A percentile compares a stretch with the other conserved stretches of the same genome.
Conservation (phyloP, 2,113 vertebrate species). For the Monopterus albus region DNA sequence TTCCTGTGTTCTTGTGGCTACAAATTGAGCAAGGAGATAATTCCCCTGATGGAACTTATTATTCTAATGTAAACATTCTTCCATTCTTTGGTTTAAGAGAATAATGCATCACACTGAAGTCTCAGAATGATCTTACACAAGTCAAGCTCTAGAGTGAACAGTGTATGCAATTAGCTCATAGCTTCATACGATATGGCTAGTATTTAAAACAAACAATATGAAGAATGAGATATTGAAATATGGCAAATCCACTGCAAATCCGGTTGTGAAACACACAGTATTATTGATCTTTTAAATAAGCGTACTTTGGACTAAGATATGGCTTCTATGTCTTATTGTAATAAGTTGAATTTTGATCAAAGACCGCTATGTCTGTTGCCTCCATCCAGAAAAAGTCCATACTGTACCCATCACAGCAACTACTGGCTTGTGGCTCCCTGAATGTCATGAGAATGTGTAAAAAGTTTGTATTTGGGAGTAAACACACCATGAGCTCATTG, state of each 20-base stretch:
- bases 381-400: constrained; percentile 43
- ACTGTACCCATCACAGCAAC: constrained; percentile 51
- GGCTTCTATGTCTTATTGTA: constrained; percentile 48
- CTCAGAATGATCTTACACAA: background rate
- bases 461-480: constrained; percentile 15
- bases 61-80: constrained; percentile 42
- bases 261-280: constrained; percentile 22
- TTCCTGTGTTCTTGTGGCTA: constrained; percentile 54
- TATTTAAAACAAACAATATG: constrained; percentile 11
- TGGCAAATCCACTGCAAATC: constrained; percentile 6
- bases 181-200: too few relatives aligned
- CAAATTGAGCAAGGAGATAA: constrained; percentile 16
- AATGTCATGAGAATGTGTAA: constrained; percentile 41
- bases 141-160: constrained; percentile 29
- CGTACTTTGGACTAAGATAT: constrained; percentile 31
- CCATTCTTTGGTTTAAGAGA: constrained; percentile 57
- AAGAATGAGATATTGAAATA: constrained; percentile 7
- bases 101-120: background rate
- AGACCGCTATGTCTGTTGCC: constrained; percentile 21
- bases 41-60: constrained; percentile 58
- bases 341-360: constrained; percentile 34
- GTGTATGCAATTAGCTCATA: constrained; percentile 22
- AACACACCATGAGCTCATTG: constrained; percentile 12
- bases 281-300: constrained; percentile 19
- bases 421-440: constrained; percentile 58